Percentiles rank a stretch among this genome's conserved stretches.
phyloP scores from a whole-genome alignment of 2,888 invertebrate genomes.

The Eretmocerus hayati region DNA sequence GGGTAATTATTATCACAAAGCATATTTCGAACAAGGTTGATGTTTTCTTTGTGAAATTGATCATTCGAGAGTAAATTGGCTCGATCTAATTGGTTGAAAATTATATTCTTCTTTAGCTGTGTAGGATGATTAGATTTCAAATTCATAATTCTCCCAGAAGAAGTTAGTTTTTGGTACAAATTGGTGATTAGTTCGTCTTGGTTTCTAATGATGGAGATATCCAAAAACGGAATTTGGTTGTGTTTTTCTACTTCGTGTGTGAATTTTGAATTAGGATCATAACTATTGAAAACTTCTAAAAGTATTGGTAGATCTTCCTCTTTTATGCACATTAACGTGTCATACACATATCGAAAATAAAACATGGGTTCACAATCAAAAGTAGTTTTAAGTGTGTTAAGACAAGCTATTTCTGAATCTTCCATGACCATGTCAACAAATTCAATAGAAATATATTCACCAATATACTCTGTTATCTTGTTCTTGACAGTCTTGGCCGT shows the following conservation, averaged over 20 bases:
- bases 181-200: neutral
- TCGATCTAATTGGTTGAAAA: neutral
- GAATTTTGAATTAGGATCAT: neutral
- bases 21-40: neutral
- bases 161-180: neutral
- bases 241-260: constrained; percentile 23
- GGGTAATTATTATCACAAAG: neutral
- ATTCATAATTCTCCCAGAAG: neutral
- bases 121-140: neutral
- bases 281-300: neutral
- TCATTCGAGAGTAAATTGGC: neutral
- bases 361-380: neutral
- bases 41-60: neutral
- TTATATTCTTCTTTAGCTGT: neutral
- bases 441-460: no score
- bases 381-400: neutral
- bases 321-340: neutral
- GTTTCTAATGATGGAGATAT: neutral
- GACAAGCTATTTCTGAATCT: neutral
- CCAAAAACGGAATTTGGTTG: neutral
- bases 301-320: neutral
- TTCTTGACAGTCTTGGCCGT: no score
- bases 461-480: no score
- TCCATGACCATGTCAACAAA: neutral
- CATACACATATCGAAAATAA: neutral